Evolutionary conservation across 2,113 vertebrate genomes (phyloP).

Genomic region (Laticauda laticaudata): DNA sequence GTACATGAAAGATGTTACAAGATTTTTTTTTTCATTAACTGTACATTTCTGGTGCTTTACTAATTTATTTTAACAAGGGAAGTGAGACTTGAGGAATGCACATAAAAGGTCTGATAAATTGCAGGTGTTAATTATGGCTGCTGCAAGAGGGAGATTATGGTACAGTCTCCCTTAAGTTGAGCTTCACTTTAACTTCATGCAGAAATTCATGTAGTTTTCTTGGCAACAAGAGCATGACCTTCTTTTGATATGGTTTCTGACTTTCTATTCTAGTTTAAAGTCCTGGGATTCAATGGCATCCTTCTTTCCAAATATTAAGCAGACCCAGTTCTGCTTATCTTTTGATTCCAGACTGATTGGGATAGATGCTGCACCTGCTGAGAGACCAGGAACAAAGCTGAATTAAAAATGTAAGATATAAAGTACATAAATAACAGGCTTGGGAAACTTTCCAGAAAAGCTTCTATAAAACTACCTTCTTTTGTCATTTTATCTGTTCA

Average conservation of each 20-base stretch:
- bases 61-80: slow-evolving; percentile 3
- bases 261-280: background rate
- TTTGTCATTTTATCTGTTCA: background rate
- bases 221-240: background rate
- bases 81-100: background rate
- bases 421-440: background rate
- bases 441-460: background rate
- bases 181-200: background rate
- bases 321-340: background rate
- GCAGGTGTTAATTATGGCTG: slow-evolving; percentile 5
- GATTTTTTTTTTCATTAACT: background rate
- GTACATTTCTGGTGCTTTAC: slow-evolving; percentile 2
- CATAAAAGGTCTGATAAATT: background rate
- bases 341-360: background rate
- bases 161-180: background rate
- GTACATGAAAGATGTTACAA: slow-evolving; percentile 1
- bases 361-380: background rate
- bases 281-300: background rate
- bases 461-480: background rate
- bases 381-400: background rate
- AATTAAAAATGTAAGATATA: background rate
- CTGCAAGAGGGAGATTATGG: background rate
- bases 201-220: background rate
- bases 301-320: background rate
- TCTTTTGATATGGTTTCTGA: background rate